phyloP scores from a whole-genome alignment of 2,888 invertebrate species.

The Lycophotia porphyrea region DNA sequence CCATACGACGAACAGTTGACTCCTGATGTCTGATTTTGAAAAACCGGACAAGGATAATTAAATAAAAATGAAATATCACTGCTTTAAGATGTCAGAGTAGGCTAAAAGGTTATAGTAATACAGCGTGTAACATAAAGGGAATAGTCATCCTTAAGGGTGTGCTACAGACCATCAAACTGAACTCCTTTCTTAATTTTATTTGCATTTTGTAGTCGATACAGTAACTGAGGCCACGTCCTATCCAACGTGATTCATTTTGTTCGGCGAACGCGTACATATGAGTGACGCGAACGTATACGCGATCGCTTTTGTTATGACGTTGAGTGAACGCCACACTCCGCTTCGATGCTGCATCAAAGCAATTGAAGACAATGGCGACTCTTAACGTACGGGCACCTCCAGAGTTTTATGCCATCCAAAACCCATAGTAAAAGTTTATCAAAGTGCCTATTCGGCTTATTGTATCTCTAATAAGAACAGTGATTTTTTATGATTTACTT shows the following conservation, averaged over 20 bases:
- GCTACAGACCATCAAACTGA: neutral
- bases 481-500: slow-evolving; percentile 67
- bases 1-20: slow-evolving; percentile 75
- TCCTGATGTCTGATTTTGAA: slow-evolving; percentile 78
- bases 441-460: neutral
- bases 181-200: neutral
- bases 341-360: too few relatives aligned
- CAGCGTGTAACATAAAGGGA: neutral
- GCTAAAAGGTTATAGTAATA: neutral
- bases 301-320: neutral
- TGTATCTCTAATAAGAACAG: neutral
- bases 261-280: too few relatives aligned
- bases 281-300: neutral
- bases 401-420: neutral
- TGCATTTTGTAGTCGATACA: neutral
- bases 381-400: neutral
- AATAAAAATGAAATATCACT: neutral
- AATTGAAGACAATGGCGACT: neutral
- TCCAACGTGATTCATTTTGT: neutral
- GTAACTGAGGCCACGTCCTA: neutral
- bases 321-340: neutral
- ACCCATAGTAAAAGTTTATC: neutral
- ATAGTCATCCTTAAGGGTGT: neutral
- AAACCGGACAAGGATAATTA: neutral
- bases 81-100: neutral